These are phyloP conservation scores for Spea multiplicata DNA, from an alignment of 2,113 vertebrate genomes.

Conservation along the genomic window DNA sequence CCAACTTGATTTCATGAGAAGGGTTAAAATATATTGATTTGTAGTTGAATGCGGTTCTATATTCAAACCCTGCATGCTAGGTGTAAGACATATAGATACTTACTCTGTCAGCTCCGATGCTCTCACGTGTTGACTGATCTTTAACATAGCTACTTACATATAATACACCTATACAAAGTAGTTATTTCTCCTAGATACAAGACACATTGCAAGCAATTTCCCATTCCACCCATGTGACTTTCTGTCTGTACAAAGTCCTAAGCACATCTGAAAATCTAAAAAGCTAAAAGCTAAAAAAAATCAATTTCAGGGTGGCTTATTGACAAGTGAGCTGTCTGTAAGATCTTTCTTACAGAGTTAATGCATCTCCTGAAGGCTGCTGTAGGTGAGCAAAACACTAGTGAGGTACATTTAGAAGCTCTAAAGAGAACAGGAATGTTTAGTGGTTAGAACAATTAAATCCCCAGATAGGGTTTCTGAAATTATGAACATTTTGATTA, in stretches of 20 bases:
- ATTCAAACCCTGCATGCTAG: too few relatives aligned
- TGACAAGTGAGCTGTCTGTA: conserved; percentile 19
- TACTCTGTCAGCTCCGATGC: too few relatives aligned
- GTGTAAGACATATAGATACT: too few relatives aligned
- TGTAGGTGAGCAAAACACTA: not conserved
- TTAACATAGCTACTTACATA: too few relatives aligned
- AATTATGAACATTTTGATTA: too few relatives aligned
- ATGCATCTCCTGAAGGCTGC: conserved; percentile 21
- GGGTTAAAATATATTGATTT: too few relatives aligned
- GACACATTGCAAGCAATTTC: conserved; percentile 9
- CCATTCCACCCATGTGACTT: conserved; percentile 17
- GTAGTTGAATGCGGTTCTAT: too few relatives aligned
- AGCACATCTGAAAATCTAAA: conserved; percentile 39
- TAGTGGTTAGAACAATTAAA: not conserved
- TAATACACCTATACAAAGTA: too few relatives aligned
- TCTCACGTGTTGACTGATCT: too few relatives aligned
- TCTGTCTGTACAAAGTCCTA: conserved; percentile 23
- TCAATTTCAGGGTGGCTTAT: conserved; percentile 23
- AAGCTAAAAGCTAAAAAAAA: conserved; percentile 41
- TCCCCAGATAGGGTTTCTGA: not conserved
- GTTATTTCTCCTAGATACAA: not conserved
- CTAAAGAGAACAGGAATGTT: not conserved
- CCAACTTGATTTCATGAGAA: too few relatives aligned
- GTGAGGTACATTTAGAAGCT: not conserved
- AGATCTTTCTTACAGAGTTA: not conserved